Percentiles rank a stretch among this genome's conserved stretches.
Conservation (phyloP, 2,797 vertebrate genomes). For the Buphagus erythrorhynchus region DNA sequence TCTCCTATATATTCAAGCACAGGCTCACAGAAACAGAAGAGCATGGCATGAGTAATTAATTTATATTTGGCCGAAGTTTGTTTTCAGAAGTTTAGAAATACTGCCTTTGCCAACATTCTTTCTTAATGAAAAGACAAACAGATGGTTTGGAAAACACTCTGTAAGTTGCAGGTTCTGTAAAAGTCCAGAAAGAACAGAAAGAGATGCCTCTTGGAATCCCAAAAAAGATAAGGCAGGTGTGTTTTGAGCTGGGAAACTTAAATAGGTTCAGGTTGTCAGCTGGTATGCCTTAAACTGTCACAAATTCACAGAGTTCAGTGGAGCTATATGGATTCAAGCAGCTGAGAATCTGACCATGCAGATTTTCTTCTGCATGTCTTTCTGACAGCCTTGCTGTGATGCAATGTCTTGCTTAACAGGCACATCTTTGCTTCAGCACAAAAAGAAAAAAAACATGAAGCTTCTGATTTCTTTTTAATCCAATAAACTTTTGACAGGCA, state of each 20-base stretch:
- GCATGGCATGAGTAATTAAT: not conserved
- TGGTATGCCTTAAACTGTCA: not conserved
- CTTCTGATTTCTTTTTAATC: not conserved
- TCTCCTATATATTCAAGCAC: not conserved
- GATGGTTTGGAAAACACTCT: not conserved
- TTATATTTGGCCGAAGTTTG: conserved; percentile 10
- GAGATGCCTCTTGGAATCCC: not conserved
- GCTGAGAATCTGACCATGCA: conserved; percentile 30
- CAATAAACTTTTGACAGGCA: not conserved
- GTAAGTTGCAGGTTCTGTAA: not conserved
- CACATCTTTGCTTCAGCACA: not conserved
- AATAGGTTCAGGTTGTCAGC: not conserved
- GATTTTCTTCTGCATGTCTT: not conserved
- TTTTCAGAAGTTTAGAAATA: not conserved
- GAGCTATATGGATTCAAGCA: conserved; percentile 17
- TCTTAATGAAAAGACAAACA: not conserved
- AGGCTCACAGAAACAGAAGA: not conserved
- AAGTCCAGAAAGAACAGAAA: not conserved
- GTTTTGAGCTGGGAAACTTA: not conserved
- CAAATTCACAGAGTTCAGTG: not conserved
- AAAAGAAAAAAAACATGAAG: not conserved
- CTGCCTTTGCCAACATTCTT: not conserved
- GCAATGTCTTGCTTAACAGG: not conserved
- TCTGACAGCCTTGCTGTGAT: not conserved
- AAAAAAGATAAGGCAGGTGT: not conserved